phyloP scores from a whole-genome alignment of 1,140 invertebrate genomes.

The Drosophila tani region DNA sequence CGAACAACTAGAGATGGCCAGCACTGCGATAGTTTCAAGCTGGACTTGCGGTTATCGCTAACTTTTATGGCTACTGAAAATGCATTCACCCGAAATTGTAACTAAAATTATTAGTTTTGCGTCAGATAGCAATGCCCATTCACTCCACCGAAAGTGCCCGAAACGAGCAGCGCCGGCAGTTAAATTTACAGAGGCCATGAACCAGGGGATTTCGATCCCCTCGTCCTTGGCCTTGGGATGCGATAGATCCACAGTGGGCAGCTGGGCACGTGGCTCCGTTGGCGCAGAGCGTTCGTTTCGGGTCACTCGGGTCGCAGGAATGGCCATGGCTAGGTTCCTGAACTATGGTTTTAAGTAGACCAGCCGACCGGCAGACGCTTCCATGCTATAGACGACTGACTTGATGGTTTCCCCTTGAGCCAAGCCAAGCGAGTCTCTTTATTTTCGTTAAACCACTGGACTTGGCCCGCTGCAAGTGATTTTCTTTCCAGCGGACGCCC shows the following conservation, averaged over 20 bases:
- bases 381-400: conserved; percentile 21
- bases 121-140: conserved; percentile 84
- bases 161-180: conserved; percentile 63
- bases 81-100: conserved; percentile 74
- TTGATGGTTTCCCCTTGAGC: conserved; percentile 22
- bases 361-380: conserved; percentile 20
- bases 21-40: conserved; percentile 28
- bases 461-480: conserved; percentile 18
- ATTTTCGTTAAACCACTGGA: conserved; percentile 24
- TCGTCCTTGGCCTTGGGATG: conserved; percentile 1
- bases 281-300: conserved; percentile 62
- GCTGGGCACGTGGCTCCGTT: conserved; percentile 56
- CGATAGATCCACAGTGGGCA: conserved; percentile 42
- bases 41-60: conserved; percentile 66
- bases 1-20: conserved; percentile 37
- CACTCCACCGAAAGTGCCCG: conserved; percentile 77
- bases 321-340: conserved; percentile 84
- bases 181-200: conserved; percentile 23
- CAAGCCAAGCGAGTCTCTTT: conserved; percentile 18
- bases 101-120: conserved; percentile 84
- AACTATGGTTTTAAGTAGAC: conserved; percentile 84
- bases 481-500: not conserved
- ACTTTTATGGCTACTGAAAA: conserved; percentile 75
- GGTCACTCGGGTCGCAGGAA: conserved; percentile 81
- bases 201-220: conserved; percentile 3